Conservation (phyloP, 1,140 invertebrate species). For the Eumaeus atala region DNA sequence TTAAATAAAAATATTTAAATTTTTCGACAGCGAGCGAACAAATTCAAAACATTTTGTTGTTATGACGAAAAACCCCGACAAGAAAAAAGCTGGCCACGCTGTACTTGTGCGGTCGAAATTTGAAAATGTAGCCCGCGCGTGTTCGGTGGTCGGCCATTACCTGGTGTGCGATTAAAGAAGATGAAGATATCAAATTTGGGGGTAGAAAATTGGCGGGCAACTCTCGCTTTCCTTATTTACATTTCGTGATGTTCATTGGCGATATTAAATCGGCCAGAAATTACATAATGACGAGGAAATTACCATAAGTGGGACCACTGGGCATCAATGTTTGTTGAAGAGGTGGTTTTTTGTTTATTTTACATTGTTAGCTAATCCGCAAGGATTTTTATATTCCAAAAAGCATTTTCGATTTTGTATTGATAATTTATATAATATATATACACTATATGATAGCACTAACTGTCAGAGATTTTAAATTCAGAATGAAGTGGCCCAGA, state of each 20-base stretch:
- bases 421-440: too few species aligned
- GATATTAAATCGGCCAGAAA: background rate
- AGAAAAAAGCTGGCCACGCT: too few species aligned
- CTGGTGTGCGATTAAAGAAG: slow-evolving; percentile 1
- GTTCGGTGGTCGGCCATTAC: slow-evolving; percentile 5
- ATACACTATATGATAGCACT: too few species aligned
- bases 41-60: too few species aligned
- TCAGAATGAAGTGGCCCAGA: too few species aligned
- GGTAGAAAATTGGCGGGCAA: slow-evolving; percentile 8
- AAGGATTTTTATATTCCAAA: too few species aligned
- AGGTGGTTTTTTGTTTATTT: background rate
- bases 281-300: slow-evolving; percentile 3
- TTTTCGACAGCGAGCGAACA: too few species aligned
- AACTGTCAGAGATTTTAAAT: too few species aligned
- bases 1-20: too few species aligned
- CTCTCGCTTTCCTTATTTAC: slow-evolving; percentile 8
- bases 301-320: slow-evolving; percentile 3
- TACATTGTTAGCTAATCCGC: background rate
- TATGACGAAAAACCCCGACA: too few species aligned
- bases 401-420: too few species aligned
- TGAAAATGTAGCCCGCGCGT: background rate
- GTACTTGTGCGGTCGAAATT: background rate
- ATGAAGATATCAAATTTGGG: slow-evolving; percentile 8
- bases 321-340: background rate
- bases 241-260: background rate